A percentile compares a stretch with the other conserved stretches of the same genome.
These are phyloP conservation scores for Pediacus dermestoides DNA, from an alignment of 2,888 invertebrate genomes.

Conservation along the genomic window DNA sequence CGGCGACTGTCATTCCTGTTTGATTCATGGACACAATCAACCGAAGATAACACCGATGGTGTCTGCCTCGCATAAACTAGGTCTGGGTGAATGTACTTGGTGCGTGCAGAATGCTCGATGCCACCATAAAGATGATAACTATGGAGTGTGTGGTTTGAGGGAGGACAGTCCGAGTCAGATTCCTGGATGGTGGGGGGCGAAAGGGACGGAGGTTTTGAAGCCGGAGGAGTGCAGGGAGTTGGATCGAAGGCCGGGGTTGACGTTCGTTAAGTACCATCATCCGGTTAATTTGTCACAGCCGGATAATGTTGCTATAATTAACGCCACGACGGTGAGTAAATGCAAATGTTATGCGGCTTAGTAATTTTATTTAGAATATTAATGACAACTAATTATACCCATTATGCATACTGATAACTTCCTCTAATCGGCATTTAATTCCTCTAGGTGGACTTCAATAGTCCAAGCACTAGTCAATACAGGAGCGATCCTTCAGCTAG, in stretches of 20 bases:
- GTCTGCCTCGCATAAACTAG: conserved; percentile 72
- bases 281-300: conserved; percentile 86
- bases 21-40: conserved; percentile 71
- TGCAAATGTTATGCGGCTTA: conserved; percentile 1
- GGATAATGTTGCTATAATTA: conserved; percentile 81
- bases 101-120: conserved; percentile 91
- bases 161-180: conserved; percentile 79
- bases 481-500: conserved; percentile 61
- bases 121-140: conserved; percentile 79
- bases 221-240: conserved; percentile 75
- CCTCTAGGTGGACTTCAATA: conserved; percentile 63
- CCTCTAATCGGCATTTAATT: too few relatives aligned
- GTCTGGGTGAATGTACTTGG: conserved; percentile 83
- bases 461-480: conserved; percentile 63
- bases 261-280: conserved; percentile 82
- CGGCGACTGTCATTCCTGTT: conserved; percentile 85
- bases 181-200: conserved; percentile 87
- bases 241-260: conserved; percentile 82
- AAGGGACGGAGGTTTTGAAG: conserved; percentile 59
- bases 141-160: conserved; percentile 73
- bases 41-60: conserved; percentile 42
- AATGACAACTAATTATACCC: too few relatives aligned
- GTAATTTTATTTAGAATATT: too few relatives aligned
- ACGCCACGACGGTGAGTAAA: conserved; percentile 69
- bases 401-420: too few relatives aligned